These are phyloP conservation scores for Rhabdomys dilectus DNA, from an alignment of 2,113 vertebrate species.

Conservation along the genomic window DNA sequence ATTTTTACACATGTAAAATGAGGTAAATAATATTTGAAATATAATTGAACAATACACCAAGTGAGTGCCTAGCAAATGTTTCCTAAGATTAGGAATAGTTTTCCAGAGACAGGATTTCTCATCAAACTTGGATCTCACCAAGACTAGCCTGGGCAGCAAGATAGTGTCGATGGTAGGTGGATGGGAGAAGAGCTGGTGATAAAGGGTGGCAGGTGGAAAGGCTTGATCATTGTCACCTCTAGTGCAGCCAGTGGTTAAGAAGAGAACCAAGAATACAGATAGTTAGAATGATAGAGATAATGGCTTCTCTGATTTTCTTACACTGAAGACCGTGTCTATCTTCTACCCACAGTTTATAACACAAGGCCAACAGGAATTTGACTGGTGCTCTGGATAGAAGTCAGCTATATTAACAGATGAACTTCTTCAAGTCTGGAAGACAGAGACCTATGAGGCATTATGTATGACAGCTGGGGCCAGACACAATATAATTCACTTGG, in stretches of 20 bases:
- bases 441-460: neutral
- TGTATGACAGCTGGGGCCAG: neutral
- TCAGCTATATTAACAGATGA: neutral
- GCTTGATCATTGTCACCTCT: fast-evolving
- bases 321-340: neutral
- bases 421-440: slow-evolving; percentile 16
- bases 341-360: neutral
- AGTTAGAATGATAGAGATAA: neutral
- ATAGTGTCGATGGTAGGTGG: neutral
- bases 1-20: neutral
- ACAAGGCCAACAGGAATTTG: neutral
- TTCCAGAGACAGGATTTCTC: neutral
- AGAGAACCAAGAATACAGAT: slow-evolving; percentile 10
- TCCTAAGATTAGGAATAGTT: slow-evolving; percentile 17
- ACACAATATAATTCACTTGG: slow-evolving; percentile 18
- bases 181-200: neutral
- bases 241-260: neutral
- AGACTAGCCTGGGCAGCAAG: neutral
- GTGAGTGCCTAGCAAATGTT: slow-evolving; percentile 13
- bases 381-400: neutral
- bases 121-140: neutral
- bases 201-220: neutral
- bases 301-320: neutral
- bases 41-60: neutral
- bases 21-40: slow-evolving; percentile 13